Percentiles rank a stretch among this genome's conserved stretches.
phyloP scores from a whole-genome alignment of 2,113 vertebrate genomes.

The Pongo pygmaeus region DNA sequence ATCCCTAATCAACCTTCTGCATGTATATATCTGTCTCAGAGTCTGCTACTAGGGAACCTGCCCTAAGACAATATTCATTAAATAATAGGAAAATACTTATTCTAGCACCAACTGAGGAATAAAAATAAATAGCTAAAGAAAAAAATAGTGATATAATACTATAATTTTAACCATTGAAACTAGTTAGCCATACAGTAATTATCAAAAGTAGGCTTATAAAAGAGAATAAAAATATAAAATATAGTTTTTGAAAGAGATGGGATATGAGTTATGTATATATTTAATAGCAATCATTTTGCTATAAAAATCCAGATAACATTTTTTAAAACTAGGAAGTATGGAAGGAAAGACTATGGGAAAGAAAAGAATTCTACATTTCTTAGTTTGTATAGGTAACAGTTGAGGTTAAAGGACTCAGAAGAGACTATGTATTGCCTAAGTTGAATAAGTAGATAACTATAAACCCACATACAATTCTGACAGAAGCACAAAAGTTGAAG shows the following conservation, averaged over 20 bases:
- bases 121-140: constrained; percentile 1
- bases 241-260: constrained; percentile 29
- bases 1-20: not conserved
- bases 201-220: not conserved
- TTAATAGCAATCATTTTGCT: not conserved
- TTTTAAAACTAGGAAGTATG: not conserved
- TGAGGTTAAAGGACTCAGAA: constrained; percentile 23
- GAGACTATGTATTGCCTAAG: not conserved
- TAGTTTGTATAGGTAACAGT: not conserved
- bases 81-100: constrained; percentile 11
- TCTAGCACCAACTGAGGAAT: not conserved
- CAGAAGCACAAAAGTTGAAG: not conserved
- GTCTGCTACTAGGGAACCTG: not conserved
- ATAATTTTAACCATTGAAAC: not conserved
- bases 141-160: not conserved
- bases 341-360: not conserved
- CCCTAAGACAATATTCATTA: constrained; percentile 11
- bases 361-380: not conserved
- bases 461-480: constrained; percentile 25
- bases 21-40: not conserved
- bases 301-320: not conserved
- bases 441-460: not conserved
- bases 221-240: constrained; percentile 8
- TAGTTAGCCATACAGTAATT: not conserved
- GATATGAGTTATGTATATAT: not conserved